Percentiles rank a stretch among this genome's conserved stretches.
Conservation (phyloP, 2,888 invertebrate species). For the Andrena bucephala region DNA sequence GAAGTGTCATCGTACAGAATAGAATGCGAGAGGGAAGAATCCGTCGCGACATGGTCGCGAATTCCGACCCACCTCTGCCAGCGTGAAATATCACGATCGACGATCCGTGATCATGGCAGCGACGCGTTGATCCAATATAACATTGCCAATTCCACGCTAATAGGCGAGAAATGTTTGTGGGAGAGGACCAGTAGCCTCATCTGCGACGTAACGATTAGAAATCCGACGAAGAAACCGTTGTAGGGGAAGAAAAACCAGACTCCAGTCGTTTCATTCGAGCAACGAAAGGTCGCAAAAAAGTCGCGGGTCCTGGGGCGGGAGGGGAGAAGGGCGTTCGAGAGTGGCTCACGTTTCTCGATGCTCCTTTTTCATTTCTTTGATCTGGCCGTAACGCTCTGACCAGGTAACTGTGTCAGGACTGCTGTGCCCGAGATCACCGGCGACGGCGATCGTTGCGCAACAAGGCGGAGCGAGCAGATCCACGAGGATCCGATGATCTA, state of each 20-base stretch:
- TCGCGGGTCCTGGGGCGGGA: slow-evolving; percentile 37
- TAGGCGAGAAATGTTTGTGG: neutral
- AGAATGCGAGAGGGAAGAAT: slow-evolving; percentile 68
- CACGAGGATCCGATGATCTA: slow-evolving; percentile 78
- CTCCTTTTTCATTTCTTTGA: slow-evolving; percentile 59
- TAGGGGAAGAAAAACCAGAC: slow-evolving; percentile 25
- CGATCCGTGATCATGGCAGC: slow-evolving; percentile 71
- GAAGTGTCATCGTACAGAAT: slow-evolving; percentile 70
- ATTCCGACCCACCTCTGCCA: slow-evolving; percentile 66
- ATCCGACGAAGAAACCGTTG: slow-evolving; percentile 24
- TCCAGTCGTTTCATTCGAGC: slow-evolving; percentile 44
- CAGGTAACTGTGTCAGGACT: slow-evolving; percentile 82
- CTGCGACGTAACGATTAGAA: slow-evolving; percentile 13
- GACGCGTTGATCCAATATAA: slow-evolving; percentile 43
- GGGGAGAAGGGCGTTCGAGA: slow-evolving; percentile 53
- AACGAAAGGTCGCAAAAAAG: slow-evolving; percentile 71
- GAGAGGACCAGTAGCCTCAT: neutral
- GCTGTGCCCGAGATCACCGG: slow-evolving; percentile 77
- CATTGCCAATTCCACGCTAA: no score
- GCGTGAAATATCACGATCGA: slow-evolving; percentile 68
- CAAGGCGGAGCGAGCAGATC: slow-evolving; percentile 74
- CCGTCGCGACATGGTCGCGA: slow-evolving; percentile 65
- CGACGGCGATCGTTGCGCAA: slow-evolving; percentile 77
- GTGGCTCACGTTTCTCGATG: slow-evolving; percentile 66
- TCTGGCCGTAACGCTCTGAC: slow-evolving; percentile 75